Conservation (phyloP, 2,888 invertebrate genomes). For the Hymenopus coronatus region DNA sequence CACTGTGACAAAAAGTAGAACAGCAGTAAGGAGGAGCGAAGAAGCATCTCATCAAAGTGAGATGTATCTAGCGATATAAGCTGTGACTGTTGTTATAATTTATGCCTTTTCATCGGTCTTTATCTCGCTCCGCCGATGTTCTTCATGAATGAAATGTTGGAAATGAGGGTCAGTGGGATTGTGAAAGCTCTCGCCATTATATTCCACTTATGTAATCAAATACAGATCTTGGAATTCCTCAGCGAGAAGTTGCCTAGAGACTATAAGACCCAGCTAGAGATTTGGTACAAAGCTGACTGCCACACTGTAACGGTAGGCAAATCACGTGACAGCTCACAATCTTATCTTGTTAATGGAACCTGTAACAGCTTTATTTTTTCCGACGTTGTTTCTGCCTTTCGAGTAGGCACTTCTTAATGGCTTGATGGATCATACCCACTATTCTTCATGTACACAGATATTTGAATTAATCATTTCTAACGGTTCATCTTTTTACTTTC, state of each 20-base stretch:
- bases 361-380: background rate
- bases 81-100: background rate
- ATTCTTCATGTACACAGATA: too few species aligned
- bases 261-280: background rate
- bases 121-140: background rate
- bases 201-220: conserved; percentile 8
- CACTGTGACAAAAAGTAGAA: too few species aligned
- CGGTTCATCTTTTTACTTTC: too few species aligned
- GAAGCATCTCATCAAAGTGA: background rate
- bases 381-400: background rate
- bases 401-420: too few species aligned
- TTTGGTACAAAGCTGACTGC: background rate
- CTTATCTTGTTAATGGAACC: background rate
- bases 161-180: background rate
- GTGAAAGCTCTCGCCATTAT: background rate
- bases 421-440: too few species aligned
- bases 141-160: background rate
- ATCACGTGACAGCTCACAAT: background rate
- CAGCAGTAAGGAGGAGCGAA: background rate
- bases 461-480: too few species aligned
- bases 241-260: background rate
- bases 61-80: background rate
- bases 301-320: background rate
- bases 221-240: background rate
- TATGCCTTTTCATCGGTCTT: background rate